Evolutionary conservation across 1,140 invertebrate genomes (phyloP), one percentile per base, ranked within the genome.

Genomic region (Musca domestica): DNA sequence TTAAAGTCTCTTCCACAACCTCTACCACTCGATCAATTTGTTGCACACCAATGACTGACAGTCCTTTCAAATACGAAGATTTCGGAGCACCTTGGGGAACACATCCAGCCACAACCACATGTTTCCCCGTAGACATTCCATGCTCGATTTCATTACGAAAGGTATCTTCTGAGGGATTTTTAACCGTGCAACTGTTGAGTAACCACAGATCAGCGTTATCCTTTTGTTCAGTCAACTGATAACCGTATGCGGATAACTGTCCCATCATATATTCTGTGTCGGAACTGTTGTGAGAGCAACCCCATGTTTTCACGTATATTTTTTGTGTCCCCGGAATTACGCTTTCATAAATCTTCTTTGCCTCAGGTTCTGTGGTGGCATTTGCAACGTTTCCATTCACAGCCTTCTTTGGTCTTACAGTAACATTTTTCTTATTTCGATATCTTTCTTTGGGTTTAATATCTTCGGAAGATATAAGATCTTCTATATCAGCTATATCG

Each of bases 201-300:
- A 99, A 81, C 96, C 96, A 98, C 3, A 99, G 81, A 83, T 98
- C 92, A 1, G 96, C 96, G 52, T 87, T 83, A 27, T 87, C 82
- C 83, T 95, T 93, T 64, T 94, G 87, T 66, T 95, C 88, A 74
- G 91, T 94, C 17, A 98, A 85, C 68, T 85, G 88, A 81, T 97
- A 98, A 0, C 96, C 96, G 81, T 92, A 94, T 0, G 90, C 85
- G 19, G 92, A 89, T 52, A 99, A 82, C 70, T 97, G 89, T 0
- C 97, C 97, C 46, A 95, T 94, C 97, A 99, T 99, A 76, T 99
- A 99, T 85, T 97, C 95, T 12, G 93, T 92, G 78, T 98, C 96
- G 0, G 94, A 96, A 77, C 88, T 96, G 80, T 98, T 99, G 81
- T 98, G 96, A 4, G 95, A 92, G 83, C 96, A 98, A 14, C 96